A percentile compares a stretch with the other conserved stretches of the same genome.
phyloP scores from a whole-genome alignment of 2,888 invertebrate species.

The Leptothorax acervorum region DNA sequence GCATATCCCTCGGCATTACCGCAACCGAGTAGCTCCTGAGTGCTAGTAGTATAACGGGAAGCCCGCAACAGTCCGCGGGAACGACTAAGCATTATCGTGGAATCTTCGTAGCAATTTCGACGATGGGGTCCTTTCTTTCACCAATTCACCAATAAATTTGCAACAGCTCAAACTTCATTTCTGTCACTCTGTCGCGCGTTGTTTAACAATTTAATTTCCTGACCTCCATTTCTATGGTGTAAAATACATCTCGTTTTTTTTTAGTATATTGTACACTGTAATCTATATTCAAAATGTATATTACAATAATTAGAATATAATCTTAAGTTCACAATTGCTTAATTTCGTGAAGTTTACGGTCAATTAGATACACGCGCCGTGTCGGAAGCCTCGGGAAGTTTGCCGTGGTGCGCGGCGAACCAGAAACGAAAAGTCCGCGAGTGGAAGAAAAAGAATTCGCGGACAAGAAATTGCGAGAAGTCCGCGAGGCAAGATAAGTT shows the following conservation, averaged over 20 bases:
- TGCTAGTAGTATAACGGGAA: constrained; percentile 16
- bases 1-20: neutral
- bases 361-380: neutral
- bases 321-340: neutral
- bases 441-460: constrained; percentile 2
- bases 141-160: neutral
- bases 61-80: neutral
- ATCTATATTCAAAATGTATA: neutral
- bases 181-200: neutral
- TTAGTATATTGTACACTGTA: neutral
- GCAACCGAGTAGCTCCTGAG: neutral
- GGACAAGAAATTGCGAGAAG: constrained; percentile 5
- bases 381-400: neutral
- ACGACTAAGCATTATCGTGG: neutral
- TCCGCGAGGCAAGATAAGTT: constrained; percentile 4
- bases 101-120: constrained; percentile 7
- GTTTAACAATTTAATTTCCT: neutral
- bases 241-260: neutral
- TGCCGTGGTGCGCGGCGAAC: neutral
- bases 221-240: neutral
- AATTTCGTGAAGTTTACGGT: constrained; percentile 5
- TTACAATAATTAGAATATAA: neutral
- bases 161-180: neutral
- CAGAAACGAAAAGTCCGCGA: constrained; percentile 5
- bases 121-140: neutral